Evolutionary conservation across 2,797 vertebrate species (phyloP), one percentile per base, ranked within the genome.

Genomic region (Xiphorhynchus erythropygius): DNA sequence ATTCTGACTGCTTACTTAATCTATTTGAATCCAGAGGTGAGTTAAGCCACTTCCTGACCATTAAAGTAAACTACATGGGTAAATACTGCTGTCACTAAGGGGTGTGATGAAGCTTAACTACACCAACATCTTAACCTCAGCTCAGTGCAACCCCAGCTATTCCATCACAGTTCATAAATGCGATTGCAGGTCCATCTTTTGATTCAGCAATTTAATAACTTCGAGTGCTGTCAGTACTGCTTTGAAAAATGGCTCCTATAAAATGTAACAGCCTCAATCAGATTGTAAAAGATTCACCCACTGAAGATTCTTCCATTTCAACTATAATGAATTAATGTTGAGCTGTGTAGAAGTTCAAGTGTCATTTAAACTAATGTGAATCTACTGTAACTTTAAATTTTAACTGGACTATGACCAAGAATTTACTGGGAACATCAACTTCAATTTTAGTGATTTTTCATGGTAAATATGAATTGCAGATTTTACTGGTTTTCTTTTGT

Each of bases 231-330:
- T 99, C 99, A 99, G 98, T 98, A 98, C 98, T 96, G 98, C 99
- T 98, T 99, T 99, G 99, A 99, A 99, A 99, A 99, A 99, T 99
- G 98, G 98, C 98, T 98, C 98, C 99, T 99, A 99, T 99, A 99
- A 99, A 99, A 99, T 98, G 98, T 99, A 99, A 99, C 99, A 98
- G 99, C 99, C 99, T 99, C 99, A 99, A 99, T 99, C 99, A 99
- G 98, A 98, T 98, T 98, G 98, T 98, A 98, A 98, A 98, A 98
- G 98, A 98, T 99, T 98, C 98, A 97, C 97, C 97, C 98, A 97
- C 97, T 89, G 98, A 98, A 98, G 98, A 98, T 96, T 97, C 98
- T 97, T 98, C 98, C 97, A 98, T 98, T 98, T 98, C 98, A 98
- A 98, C 98, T 98, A 97, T 99, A 99, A 99, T 99, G 99, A 99